Base-by-base conservation (phyloP, 2,888 invertebrate genomes). In the Lycophotia porphyrea region DNA sequence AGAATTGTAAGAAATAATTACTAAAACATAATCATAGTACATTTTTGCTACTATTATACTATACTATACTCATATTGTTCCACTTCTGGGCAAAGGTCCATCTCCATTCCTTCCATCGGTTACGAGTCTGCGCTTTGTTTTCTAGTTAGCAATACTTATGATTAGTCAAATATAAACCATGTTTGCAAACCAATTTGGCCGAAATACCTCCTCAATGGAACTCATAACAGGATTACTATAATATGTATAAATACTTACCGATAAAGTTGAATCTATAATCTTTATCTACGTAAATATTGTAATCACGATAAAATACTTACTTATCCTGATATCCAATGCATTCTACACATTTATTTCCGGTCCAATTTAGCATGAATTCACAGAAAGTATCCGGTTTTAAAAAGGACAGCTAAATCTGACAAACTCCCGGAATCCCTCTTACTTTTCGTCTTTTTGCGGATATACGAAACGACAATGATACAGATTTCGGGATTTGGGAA, bases 401-500 rank as follows among this genome's bases (percentile, higher is more conserved):
- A 70, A 77, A 71, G 21, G 13, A 27, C 18, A 2, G 15, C 39
- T 15, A 47, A 36, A 42, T 42, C 21, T 18, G 64, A 52, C 27
- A 66, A 24, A 2, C n/a, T n/a, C 34, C 27, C 27, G 34, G 21
- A 52, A 44, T 39, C 15, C 1, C 11, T 39, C 2, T 27, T 24
- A 1, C n/a, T 47, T 55, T 76, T 69, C 13, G 13, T 34, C 11
- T 78, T 78, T 61, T 61, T 44, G 65, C 24, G 58, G n/a, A 31
- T 78, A 21, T 49, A 52, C 42, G 44, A 58, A 71, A 78, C 60
- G 71, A 58, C 24, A 49, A n/a, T 66, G 71, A 47, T n/a, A 78
- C 71, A 78, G 71, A 36, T 71, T 78, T 66, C 31, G 24, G 65
- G 52, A 52, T 65, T 65, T 78, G 42, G 58, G 60, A 78, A 65